These are phyloP conservation scores for Epinephelus malabaricus DNA, from an alignment of 2,797 vertebrate species.

Conservation along the genomic window DNA sequence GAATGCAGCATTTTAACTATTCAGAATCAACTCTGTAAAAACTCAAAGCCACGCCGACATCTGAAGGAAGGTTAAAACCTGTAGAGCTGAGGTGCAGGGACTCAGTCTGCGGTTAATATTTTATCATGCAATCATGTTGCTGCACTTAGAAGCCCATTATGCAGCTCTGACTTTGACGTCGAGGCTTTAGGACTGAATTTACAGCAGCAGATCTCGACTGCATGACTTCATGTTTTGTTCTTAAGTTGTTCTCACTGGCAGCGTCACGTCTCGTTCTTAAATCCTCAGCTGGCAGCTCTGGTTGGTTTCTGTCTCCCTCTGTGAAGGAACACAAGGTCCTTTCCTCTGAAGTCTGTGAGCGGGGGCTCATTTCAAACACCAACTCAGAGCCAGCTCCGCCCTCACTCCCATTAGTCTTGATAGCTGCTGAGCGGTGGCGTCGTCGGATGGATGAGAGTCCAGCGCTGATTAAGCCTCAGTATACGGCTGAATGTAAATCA, in stretches of 20 bases:
- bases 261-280: background rate
- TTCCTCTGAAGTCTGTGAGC: slow-evolving; percentile 4
- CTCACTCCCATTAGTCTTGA: slow-evolving; percentile 9
- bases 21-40: too few species aligned
- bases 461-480: background rate
- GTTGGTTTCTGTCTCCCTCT: slow-evolving; percentile 2
- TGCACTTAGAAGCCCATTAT: background rate
- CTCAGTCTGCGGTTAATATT: background rate
- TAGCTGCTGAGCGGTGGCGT: slow-evolving; percentile 9
- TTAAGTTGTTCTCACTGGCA: background rate
- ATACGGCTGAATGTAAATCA: slow-evolving; percentile 2
- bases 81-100: too few species aligned
- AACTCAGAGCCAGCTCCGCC: slow-evolving; percentile 13
- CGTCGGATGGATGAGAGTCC: slow-evolving; percentile 3
- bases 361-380: background rate
- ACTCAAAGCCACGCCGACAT: too few species aligned
- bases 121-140: background rate
- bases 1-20: too few species aligned
- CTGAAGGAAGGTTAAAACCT: too few species aligned
- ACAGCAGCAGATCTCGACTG: background rate
- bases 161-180: background rate
- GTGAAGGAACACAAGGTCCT: slow-evolving; percentile 9
- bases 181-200: background rate
- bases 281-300: slow-evolving; percentile 15
- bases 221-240: background rate